Percentiles rank a stretch among this genome's conserved stretches.
phyloP scores from a whole-genome alignment of 92 coral and sea anemone species.

The Paragorgia papillata region DNA sequence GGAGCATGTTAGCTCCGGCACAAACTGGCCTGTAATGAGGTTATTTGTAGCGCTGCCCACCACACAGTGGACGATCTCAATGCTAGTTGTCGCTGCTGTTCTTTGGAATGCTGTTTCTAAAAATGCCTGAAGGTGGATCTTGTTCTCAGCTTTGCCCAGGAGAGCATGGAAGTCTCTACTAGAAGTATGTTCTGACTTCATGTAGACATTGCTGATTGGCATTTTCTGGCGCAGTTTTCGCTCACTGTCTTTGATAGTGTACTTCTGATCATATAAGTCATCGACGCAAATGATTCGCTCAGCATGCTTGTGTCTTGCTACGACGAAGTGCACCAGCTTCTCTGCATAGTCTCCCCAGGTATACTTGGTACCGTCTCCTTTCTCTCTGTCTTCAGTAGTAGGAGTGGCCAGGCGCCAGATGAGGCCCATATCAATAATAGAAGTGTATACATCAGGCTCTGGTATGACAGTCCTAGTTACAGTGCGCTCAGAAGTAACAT shows the following conservation, averaged over 20 bases:
- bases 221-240: slow-evolving; percentile 8
- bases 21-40: not conserved
- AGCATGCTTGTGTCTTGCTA: slow-evolving; percentile 12
- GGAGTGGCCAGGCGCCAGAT: slow-evolving; percentile 39
- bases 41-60: too few species aligned
- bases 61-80: too few species aligned
- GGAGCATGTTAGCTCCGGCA: slow-evolving; percentile 2
- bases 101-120: not conserved
- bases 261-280: slow-evolving; percentile 7
- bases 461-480: not conserved
- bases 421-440: slow-evolving; percentile 33
- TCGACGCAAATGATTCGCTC: slow-evolving; percentile 17
- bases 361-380: slow-evolving; percentile 6
- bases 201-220: slow-evolving; percentile 16
- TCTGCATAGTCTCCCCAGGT: slow-evolving; percentile 28
- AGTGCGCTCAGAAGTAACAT: too few species aligned
- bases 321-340: not conserved
- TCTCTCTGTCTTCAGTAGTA: slow-evolving; percentile 14
- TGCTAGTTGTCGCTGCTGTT: too few species aligned
- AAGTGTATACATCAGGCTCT: slow-evolving; percentile 2
- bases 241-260: slow-evolving; percentile 34
- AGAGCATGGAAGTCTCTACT: slow-evolving; percentile 4
- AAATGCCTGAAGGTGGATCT: slow-evolving; percentile 9
- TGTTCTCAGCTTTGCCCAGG: slow-evolving; percentile 23
- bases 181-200: slow-evolving; percentile 15